phyloP scores from a whole-genome alignment of 2,113 vertebrate species.

The Aegithalos caudatus region DNA sequence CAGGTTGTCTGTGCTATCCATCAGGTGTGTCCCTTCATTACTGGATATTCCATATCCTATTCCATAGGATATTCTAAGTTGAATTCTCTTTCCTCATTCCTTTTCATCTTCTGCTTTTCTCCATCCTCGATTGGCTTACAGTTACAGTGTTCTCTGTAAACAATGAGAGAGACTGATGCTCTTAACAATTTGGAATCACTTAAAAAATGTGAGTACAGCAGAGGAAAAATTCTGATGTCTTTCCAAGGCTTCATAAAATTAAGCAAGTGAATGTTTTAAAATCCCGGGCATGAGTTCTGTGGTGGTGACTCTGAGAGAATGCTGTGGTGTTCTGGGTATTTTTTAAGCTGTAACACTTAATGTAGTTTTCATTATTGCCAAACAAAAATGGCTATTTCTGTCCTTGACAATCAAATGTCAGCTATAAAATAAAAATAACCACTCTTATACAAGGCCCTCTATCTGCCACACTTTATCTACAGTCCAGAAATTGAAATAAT shows the following conservation, averaged over 20 bases:
- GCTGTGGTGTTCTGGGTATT: not conserved
- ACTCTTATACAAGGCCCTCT: not conserved
- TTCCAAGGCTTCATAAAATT: not conserved
- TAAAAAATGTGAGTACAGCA: not conserved
- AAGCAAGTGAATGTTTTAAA: not conserved
- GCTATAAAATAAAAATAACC: not conserved
- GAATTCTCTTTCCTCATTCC: not conserved
- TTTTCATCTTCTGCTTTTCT: not conserved
- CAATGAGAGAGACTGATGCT: not conserved
- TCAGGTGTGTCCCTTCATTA: not conserved
- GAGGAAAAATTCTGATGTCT: not conserved
- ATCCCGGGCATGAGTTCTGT: fast-evolving
- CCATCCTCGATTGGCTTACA: not conserved
- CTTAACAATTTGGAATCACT: not conserved
- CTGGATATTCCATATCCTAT: too few relatives aligned
- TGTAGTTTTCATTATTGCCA: not conserved
- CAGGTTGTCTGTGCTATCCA: not conserved
- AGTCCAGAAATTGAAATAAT: not conserved
- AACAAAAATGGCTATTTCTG: not conserved
- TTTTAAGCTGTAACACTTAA: not conserved
- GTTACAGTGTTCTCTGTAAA: not conserved
- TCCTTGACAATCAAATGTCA: not conserved
- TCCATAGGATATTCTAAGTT: not conserved
- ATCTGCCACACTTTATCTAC: not conserved
- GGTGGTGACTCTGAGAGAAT: not conserved